Evolutionary conservation across 2,797 vertebrate genomes (phyloP).

Genomic region (Cynopterus sphinx): DNA sequence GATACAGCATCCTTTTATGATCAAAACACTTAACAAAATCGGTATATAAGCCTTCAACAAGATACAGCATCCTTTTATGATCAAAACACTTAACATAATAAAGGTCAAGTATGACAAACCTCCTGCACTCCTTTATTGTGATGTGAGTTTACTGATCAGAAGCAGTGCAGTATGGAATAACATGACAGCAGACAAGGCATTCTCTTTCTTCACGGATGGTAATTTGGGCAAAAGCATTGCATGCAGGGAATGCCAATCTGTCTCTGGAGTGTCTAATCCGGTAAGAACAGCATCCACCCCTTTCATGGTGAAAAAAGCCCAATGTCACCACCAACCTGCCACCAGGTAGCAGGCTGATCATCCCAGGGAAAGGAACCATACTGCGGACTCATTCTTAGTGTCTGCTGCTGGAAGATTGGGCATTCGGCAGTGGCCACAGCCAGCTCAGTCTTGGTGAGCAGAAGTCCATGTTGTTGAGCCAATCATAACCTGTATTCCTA

Average conservation of each 20-base stretch:
- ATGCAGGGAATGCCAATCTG: not conserved
- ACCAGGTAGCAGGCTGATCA: too few relatives aligned
- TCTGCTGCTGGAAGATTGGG: not conserved
- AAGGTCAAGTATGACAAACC: too few relatives aligned
- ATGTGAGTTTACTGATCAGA: not conserved
- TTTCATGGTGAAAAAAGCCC: not conserved
- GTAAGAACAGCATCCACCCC: not conserved
- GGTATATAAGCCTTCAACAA: too few relatives aligned
- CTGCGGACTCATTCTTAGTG: not conserved
- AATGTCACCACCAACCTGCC: not conserved
- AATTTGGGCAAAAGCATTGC: not conserved
- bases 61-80: too few relatives aligned
- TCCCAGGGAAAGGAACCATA: not conserved
- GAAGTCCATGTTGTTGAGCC: not conserved
- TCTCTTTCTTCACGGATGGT: not conserved
- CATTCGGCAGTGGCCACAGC: not conserved
- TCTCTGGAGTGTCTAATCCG: not conserved
- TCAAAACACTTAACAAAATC: too few relatives aligned
- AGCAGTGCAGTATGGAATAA: not conserved
- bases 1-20: too few relatives aligned
- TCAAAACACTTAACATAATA: too few relatives aligned
- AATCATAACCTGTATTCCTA: not conserved
- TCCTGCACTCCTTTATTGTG: not conserved
- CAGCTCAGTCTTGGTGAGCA: not conserved
- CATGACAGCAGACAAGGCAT: not conserved